Conservation (phyloP, 2,888 invertebrate genomes). For the Ethmia dodecea region DNA sequence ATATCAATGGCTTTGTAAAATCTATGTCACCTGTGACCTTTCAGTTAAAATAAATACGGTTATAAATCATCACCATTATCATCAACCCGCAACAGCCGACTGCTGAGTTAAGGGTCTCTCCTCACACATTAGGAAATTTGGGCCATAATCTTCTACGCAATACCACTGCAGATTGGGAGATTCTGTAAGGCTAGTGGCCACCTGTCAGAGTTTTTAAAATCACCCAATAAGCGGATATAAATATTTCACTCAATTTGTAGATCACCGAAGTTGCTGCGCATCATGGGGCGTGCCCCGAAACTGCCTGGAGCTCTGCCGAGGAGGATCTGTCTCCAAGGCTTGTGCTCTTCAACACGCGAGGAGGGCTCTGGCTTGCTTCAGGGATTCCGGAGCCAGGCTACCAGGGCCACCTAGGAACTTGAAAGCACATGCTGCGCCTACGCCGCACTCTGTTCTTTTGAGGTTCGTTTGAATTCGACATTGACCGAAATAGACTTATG, state of each 20-base stretch:
- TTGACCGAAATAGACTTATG: no score
- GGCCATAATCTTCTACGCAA: neutral
- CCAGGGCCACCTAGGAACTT: conserved; percentile 84
- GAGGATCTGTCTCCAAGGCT: conserved; percentile 82
- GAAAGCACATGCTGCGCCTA: conserved; percentile 59
- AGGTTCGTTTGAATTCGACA: conserved; percentile 42
- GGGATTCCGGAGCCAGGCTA: conserved; percentile 85
- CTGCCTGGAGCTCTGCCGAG: conserved; percentile 91
- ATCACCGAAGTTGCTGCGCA: conserved; percentile 91
- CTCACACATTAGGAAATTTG: no score
- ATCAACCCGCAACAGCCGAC: no score
- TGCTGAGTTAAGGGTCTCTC: no score
- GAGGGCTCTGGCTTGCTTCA: conserved; percentile 88
- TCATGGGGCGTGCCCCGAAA: conserved; percentile 87
- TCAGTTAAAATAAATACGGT: no score
- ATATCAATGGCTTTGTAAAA: no score
- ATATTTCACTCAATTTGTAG: conserved; percentile 44
- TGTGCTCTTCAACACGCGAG: conserved; percentile 86
- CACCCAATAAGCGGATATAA: no score
- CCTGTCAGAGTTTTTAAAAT: neutral
- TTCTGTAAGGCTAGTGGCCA: neutral
- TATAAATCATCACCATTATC: no score
- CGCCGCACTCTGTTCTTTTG: conserved; percentile 53
- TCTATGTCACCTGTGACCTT: no score
- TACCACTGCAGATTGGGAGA: neutral